Percentiles rank a stretch among this genome's conserved stretches.
Conservation (phyloP, 2,888 invertebrate species). For the Melikaiella ostensackeni region DNA sequence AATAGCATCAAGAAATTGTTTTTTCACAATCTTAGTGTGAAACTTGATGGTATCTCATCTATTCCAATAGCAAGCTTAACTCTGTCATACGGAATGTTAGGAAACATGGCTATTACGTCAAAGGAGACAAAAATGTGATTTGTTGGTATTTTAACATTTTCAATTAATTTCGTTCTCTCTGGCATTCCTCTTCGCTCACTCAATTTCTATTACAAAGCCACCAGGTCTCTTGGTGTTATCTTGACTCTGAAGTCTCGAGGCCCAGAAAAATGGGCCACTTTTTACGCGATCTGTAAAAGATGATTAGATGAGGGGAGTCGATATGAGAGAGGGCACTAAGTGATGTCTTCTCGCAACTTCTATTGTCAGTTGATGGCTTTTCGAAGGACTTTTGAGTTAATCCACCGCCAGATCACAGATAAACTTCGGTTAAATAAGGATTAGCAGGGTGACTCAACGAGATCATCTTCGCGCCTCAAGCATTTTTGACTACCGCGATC, state of each 20-base stretch:
- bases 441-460: constrained; percentile 69
- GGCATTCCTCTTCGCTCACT: constrained; percentile 19
- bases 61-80: no score
- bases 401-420: constrained; percentile 69
- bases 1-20: no score
- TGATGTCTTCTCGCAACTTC: constrained; percentile 37
- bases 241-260: constrained; percentile 11
- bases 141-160: no score
- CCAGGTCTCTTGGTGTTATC: constrained; percentile 36
- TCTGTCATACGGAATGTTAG: no score
- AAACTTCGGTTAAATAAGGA: constrained; percentile 71
- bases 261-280: constrained; percentile 42
- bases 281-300: constrained; percentile 40
- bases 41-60: no score
- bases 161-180: background rate
- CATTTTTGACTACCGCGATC: background rate
- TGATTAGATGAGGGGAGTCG: constrained; percentile 28
- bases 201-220: constrained; percentile 43
- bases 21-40: no score
- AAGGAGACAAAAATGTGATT: no score
- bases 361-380: constrained; percentile 38
- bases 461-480: constrained; percentile 43
- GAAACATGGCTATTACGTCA: no score
- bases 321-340: constrained; percentile 33
- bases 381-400: constrained; percentile 64